Base-by-base conservation (phyloP, 1,140 invertebrate species). In the Drosophila busckii region DNA sequence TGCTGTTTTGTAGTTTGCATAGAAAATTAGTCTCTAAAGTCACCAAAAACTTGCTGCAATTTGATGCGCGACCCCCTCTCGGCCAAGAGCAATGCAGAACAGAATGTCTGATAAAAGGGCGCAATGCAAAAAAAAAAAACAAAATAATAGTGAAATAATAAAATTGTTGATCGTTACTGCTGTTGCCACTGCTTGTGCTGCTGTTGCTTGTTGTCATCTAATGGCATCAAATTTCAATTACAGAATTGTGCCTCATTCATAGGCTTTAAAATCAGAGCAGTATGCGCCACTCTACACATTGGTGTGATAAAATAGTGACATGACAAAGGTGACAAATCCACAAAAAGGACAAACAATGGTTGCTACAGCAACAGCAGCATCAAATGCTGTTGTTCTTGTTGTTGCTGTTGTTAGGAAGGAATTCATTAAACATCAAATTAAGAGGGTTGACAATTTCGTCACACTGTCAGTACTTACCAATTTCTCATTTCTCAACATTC, bases 191-290 rank as follows among this genome's bases (percentile, higher is more conserved):
- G 16, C 26, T 49, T 25, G 1, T 31, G 29, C 34, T 48, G 42
- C 38, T 34, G 23, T 48, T 45, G 66, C 59, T 58, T 7, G 20
- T 44, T 64, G 54, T 59, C 76, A 84, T 71, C 58, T 73, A 84
- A 84, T 73, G 61, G 54, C 52, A 78, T 84, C 78, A 84, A 84
- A 84, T 84, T 84, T 84, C 78, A 84, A 84, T 84, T 84, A 84
- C 73, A 78, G 67, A 84, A 73, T 69, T 67, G 48, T 63, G 70
- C 20, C 53, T 48, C 56, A 44, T 35, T 50, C 53, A 60, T 22
- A 63, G 52, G 60, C 28, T 62, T 61, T 60, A 61, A 64, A 40
- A 70, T 37, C 37, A 59, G 59, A 70, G 56, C 37, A 42, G 19
- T 37, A 34, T 56, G 50, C 42, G 28, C 35, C 34, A 40, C 50